These are phyloP conservation scores for Boloria selene DNA, from an alignment of 2,888 invertebrate species.

Conservation along the genomic window DNA sequence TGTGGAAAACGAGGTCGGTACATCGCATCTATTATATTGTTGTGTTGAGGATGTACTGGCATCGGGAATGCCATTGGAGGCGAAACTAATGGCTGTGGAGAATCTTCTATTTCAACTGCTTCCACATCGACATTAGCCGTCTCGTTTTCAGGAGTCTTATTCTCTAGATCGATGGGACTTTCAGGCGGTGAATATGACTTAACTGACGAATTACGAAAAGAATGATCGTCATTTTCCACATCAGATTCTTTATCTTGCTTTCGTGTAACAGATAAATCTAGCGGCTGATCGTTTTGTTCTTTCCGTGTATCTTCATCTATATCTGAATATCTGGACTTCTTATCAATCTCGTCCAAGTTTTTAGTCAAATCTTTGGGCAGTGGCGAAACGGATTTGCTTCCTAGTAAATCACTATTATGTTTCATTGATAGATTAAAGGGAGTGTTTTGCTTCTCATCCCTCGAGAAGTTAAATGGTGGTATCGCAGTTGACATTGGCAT, in stretches of 20 bases:
- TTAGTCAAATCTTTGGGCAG: constrained; percentile 69
- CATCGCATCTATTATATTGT: constrained; percentile 86
- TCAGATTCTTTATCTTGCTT: constrained; percentile 78
- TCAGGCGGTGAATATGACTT: constrained; percentile 77
- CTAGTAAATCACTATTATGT: constrained; percentile 58
- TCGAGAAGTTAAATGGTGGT: constrained; percentile 59
- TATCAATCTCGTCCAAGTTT: constrained; percentile 58
- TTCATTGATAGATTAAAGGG: constrained; percentile 67
- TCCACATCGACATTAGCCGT: constrained; percentile 82
- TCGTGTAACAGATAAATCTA: constrained; percentile 87
- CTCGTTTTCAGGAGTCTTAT: constrained; percentile 76
- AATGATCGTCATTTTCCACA: constrained; percentile 66
- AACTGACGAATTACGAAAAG: constrained; percentile 67
- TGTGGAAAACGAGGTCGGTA: constrained; percentile 85
- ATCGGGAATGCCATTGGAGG: constrained; percentile 90
- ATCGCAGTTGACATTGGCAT: constrained; percentile 77
- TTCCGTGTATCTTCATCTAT: constrained; percentile 65
- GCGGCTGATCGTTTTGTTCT: constrained; percentile 85
- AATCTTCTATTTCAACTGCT: constrained; percentile 74
- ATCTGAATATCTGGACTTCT: constrained; percentile 64
- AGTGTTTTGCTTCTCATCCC: constrained; percentile 68
- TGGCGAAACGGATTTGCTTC: constrained; percentile 57
- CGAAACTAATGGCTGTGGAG: constrained; percentile 64
- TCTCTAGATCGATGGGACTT: constrained; percentile 63
- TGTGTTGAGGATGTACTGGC: constrained; percentile 92